Conservation (phyloP, 2,797 vertebrate species). For the Champsocephalus esox region DNA sequence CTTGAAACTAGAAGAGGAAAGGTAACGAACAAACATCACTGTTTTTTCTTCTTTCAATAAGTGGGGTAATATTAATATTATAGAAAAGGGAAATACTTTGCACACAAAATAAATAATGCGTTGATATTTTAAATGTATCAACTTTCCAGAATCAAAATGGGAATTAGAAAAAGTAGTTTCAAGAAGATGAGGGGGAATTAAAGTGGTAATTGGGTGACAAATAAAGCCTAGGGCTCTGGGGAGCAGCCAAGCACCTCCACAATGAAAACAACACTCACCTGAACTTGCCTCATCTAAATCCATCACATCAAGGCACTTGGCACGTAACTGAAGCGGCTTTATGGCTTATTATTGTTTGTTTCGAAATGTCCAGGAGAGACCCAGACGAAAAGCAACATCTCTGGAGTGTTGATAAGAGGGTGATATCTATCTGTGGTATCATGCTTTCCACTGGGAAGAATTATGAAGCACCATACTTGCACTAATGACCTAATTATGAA, state of each 20-base stretch:
- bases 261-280: constrained; percentile 22
- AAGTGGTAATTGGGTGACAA: constrained; percentile 24
- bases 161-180: background rate
- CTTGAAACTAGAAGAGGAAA: too few species aligned
- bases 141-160: background rate
- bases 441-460: constrained; percentile 60
- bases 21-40: too few species aligned
- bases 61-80: too few species aligned
- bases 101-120: too few species aligned
- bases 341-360: constrained; percentile 61
- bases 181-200: background rate
- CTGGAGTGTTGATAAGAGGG: constrained; percentile 45
- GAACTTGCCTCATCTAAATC: constrained; percentile 36
- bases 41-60: too few species aligned
- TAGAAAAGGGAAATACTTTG: too few species aligned
- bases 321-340: constrained; percentile 42
- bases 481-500: constrained; percentile 80
- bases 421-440: constrained; percentile 65
- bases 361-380: constrained; percentile 43
- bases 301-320: constrained; percentile 33
- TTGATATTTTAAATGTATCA: background rate
- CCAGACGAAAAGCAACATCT: constrained; percentile 37
- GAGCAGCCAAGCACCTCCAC: background rate
- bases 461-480: constrained; percentile 70
- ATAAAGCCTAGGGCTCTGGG: background rate